These are phyloP conservation scores for Eulimnadia texana DNA, from an alignment of 1,140 invertebrate species.

Conservation along the genomic window DNA sequence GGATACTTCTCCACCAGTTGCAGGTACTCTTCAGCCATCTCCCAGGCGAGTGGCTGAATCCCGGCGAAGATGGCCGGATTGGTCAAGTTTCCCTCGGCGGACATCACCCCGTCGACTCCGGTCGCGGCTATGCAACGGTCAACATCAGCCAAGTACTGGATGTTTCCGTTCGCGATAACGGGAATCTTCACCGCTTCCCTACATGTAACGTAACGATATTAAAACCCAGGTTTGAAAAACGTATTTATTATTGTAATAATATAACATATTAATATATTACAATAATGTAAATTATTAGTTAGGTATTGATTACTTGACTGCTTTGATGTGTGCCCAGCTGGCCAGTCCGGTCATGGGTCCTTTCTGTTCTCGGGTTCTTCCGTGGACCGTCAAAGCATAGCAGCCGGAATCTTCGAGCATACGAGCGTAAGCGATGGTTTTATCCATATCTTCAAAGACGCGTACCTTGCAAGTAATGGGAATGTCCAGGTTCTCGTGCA, in stretches of 20 bases:
- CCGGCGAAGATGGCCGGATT: slow-evolving; percentile 84
- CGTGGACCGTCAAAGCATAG: slow-evolving; percentile 86
- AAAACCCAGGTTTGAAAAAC: too few species aligned
- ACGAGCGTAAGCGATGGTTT: slow-evolving; percentile 79
- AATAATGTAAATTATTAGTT: too few species aligned
- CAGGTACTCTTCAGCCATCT: slow-evolving; percentile 80
- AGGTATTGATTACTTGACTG: slow-evolving; percentile 64
- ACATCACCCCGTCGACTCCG: slow-evolving; percentile 76
- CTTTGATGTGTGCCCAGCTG: slow-evolving; percentile 84
- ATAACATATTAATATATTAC: background rate
- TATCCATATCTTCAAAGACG: slow-evolving; percentile 71
- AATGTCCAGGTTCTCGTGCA: slow-evolving; percentile 47
- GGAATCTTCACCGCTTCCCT: slow-evolving; percentile 77
- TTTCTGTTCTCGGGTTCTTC: slow-evolving; percentile 88
- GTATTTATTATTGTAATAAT: background rate
- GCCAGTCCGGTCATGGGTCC: slow-evolving; percentile 86
- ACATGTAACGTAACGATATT: slow-evolving; percentile 25
- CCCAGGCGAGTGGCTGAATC: slow-evolving; percentile 57
- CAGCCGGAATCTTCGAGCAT: slow-evolving; percentile 91
- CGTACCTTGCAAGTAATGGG: slow-evolving; percentile 94
- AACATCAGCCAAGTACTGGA: slow-evolving; percentile 80
- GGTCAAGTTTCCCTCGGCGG: slow-evolving; percentile 84
- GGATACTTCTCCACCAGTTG: slow-evolving; percentile 67
- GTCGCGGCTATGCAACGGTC: slow-evolving; percentile 70
- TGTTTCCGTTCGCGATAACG: slow-evolving; percentile 95